These are phyloP conservation scores for Procambarus virginalis DNA, from an alignment of 1,140 invertebrate species.

Conservation along the genomic window DNA sequence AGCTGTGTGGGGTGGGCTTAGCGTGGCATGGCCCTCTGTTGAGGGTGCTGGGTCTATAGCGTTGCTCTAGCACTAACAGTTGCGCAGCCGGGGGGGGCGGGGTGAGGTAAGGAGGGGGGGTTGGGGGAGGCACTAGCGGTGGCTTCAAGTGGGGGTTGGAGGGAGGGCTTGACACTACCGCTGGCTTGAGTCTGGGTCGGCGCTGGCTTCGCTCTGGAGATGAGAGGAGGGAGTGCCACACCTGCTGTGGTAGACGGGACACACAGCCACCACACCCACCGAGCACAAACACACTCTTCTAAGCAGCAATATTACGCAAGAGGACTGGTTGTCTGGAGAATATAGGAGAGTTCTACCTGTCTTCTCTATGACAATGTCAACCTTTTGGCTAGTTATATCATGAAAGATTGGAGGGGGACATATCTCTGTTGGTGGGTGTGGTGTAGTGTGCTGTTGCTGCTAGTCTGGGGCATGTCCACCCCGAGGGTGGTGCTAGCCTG, in stretches of 20 bases:
- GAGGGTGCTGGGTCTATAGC: background rate
- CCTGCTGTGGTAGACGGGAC: background rate
- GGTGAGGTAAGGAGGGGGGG: background rate
- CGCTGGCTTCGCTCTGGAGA: background rate
- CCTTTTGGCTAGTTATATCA: background rate
- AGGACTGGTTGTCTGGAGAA: background rate
- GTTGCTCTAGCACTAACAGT: slow-evolving; percentile 9
- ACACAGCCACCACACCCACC: background rate
- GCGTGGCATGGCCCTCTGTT: background rate
- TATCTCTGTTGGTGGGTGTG: background rate
- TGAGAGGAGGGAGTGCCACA: background rate
- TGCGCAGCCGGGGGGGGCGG: background rate
- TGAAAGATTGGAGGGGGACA: background rate
- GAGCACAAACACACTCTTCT: background rate
- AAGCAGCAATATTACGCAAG: background rate
- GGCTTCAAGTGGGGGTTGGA: background rate
- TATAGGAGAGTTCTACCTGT: background rate
- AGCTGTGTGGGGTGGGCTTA: background rate
- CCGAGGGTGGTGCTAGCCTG: too few species aligned
- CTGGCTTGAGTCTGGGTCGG: slow-evolving; percentile 9
- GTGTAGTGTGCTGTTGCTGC: background rate
- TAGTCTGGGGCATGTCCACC: too few species aligned
- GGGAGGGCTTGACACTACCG: slow-evolving; percentile 2
- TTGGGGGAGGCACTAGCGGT: background rate
- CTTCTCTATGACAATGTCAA: background rate